A percentile compares a stretch with the other conserved stretches of the same genome.
These are phyloP conservation scores for Urechis unicinctus DNA, from an alignment of 2,888 invertebrate genomes.

Conservation along the genomic window DNA sequence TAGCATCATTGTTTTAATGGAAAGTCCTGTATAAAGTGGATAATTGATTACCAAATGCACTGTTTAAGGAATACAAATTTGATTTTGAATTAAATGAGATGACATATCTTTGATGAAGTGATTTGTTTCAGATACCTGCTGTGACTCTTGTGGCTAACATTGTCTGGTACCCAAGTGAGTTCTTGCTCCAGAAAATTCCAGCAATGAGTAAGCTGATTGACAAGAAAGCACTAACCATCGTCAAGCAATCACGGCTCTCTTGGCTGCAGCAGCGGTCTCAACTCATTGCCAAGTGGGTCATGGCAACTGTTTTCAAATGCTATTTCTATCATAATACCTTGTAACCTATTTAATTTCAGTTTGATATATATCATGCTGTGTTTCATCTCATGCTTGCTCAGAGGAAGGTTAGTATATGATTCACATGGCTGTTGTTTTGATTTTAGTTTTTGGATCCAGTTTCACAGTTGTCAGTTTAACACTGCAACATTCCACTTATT, in stretches of 20 bases:
- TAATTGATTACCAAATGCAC: neutral
- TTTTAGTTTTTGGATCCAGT: no score
- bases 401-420: no score
- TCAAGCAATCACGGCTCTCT: conserved; percentile 43
- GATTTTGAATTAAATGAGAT: neutral
- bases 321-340: no score
- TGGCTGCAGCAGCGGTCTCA: conserved; percentile 54
- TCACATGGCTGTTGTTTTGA: no score
- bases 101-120: neutral
- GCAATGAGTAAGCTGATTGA: conserved; percentile 56
- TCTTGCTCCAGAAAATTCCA: conserved; percentile 63
- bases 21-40: neutral
- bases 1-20: neutral
- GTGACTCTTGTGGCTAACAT: conserved; percentile 73
- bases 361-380: no score
- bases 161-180: conserved; percentile 79
- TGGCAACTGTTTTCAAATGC: no score
- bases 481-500: no score
- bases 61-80: neutral
- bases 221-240: conserved; percentile 52
- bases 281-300: conserved; percentile 55
- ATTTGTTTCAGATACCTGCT: conserved; percentile 62
- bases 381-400: no score
- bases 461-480: no score
- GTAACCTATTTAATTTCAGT: no score